These are phyloP conservation scores for Cremastobaeus sp. DNA, from an alignment of 2,888 invertebrate genomes.

Conservation along the genomic window DNA sequence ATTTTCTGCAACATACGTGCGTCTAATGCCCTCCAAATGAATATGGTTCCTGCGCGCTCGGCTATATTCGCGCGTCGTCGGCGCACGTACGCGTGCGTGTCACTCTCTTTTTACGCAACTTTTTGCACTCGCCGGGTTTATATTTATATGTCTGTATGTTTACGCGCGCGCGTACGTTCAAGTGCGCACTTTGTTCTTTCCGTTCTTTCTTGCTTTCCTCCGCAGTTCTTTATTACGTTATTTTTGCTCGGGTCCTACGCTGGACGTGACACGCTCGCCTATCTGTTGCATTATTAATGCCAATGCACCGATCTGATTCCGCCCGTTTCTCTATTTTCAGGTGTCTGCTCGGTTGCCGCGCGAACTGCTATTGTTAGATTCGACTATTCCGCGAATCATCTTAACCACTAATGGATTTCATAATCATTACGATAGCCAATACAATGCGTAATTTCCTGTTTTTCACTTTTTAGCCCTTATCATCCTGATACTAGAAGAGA, in stretches of 20 bases:
- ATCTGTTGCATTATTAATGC: conserved; percentile 42
- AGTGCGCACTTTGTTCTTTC: conserved; percentile 34
- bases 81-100: conserved; percentile 37
- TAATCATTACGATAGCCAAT: no score
- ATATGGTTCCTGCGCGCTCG: conserved; percentile 41
- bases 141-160: conserved; percentile 30
- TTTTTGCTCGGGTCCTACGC: conserved; percentile 39
- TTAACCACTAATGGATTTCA: no score
- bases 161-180: conserved; percentile 9
- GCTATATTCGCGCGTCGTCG: conserved; percentile 38
- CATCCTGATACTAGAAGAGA: no score
- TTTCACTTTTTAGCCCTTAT: no score
- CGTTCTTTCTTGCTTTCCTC: conserved; percentile 10
- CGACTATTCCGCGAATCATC: no score
- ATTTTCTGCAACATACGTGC: conserved; percentile 55
- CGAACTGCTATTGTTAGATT: background rate
- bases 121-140: conserved; percentile 35
- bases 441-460: no score
- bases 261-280: conserved; percentile 30
- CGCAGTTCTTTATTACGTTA: conserved; percentile 43
- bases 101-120: conserved; percentile 54
- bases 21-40: conserved; percentile 58
- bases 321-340: conserved; percentile 32
- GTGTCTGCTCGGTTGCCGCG: background rate
- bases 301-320: conserved; percentile 21